Base-by-base conservation (phyloP, 2,888 invertebrate species). In the Danaus chrysippus region DNA sequence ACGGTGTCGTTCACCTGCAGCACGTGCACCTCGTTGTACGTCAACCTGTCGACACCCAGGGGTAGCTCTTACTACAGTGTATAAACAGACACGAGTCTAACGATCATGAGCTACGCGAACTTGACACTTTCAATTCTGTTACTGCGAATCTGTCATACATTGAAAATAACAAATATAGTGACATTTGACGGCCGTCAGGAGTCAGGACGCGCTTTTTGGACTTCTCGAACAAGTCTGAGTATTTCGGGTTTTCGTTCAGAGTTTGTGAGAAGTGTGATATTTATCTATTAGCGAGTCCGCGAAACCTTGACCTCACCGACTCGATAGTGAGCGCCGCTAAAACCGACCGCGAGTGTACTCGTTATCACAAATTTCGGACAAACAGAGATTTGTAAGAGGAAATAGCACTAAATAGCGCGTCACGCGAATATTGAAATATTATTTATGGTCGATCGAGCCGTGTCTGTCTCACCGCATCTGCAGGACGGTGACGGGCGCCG, bases 1-100 rank as follows among this genome's bases (percentile, higher is more conserved):
- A 81, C 67, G 62, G 74, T 71, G 61, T 70, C 70, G 72, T 86
- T 79, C 58, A 90, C 75, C 15, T 61, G 63, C 67, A 90, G 68
- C 68, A 71, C 68, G 73, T 83, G 76, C 61, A 75, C 71, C 64
- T 77, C 75, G 60, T 83, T 86, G 70, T 83, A 79, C 60, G 75
- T 61, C 67, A 87, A 67, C 71, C 89, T 89, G 69, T 13, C 34
- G 19, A 61, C 49, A 55, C 9, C 54, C 54, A 46, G 10, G n/a
- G 13, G 34, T 56, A 23, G 12, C 11, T 23, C 10, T 42, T 53
- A 42, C 10, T 3, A 12, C 3, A 59, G 23, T 8, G 23, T 10
- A 52, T 8, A 23, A 19, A 19, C 42, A 62, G n/a, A 57, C 19
- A 46, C 12, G 10, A 5, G 46, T 46, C 10, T 46, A 46, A 3